phyloP scores from a whole-genome alignment of 1,140 invertebrate species.

The Anthonomus grandis region DNA sequence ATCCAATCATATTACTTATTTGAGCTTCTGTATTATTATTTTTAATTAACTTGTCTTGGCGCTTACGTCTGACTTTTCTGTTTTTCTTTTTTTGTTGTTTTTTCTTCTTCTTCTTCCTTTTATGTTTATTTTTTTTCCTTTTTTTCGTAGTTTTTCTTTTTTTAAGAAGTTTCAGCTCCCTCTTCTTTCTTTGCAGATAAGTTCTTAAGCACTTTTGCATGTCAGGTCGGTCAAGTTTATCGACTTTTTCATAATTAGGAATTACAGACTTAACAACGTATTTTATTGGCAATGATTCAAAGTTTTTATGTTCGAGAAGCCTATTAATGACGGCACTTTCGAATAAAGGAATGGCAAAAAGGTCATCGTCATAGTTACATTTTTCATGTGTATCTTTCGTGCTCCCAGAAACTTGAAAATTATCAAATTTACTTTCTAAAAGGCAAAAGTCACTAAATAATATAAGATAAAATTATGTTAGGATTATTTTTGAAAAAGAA shows the following conservation, averaged over 20 bases:
- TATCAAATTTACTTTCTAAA: too few species aligned
- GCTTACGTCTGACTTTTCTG: background rate
- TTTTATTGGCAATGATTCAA: slow-evolving; percentile 15
- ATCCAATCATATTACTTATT: slow-evolving; percentile 3
- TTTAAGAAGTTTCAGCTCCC: slow-evolving; percentile 12
- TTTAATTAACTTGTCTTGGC: slow-evolving; percentile 1
- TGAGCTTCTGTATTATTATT: background rate
- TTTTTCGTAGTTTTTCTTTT: slow-evolving; percentile 5
- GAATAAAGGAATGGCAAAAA: slow-evolving; percentile 18
- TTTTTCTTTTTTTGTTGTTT: background rate
- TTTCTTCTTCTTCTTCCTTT: slow-evolving; percentile 3
- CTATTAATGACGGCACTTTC: slow-evolving; percentile 22
- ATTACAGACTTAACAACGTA: slow-evolving; percentile 15
- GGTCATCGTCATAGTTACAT: slow-evolving; percentile 7
- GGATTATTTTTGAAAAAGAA: too few species aligned
- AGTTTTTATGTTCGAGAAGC: slow-evolving; percentile 11
- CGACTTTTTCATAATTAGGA: slow-evolving; percentile 10
- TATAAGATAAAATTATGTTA: too few species aligned
- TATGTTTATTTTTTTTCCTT: background rate
- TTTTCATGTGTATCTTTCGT: slow-evolving; percentile 1
- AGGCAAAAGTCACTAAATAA: too few species aligned
- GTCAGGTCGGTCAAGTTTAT: slow-evolving; percentile 6
- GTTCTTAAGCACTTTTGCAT: slow-evolving; percentile 1
- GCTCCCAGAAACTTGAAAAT: slow-evolving; percentile 8
- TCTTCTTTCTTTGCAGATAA: slow-evolving; percentile 9